Base-by-base conservation (phyloP, 2,797 vertebrate genomes). In the Hippocampus kuda region DNA sequence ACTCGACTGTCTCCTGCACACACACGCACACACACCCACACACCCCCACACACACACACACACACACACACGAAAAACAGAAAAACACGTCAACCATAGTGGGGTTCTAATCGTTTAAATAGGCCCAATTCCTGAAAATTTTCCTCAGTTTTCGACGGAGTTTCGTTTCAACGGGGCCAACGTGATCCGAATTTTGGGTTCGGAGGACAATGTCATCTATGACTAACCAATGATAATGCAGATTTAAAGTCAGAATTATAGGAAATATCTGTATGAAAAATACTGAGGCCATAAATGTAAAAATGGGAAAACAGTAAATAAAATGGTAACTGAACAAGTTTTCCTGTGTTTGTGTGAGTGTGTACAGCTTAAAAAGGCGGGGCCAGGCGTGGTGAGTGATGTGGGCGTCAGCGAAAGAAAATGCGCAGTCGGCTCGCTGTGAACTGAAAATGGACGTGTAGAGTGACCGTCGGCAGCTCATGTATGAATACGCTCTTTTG, bases 1-100 rank as follows among this genome's bases (percentile, higher is more conserved):
- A 98, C 94, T 98, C 96, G 88, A 98, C 96, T 92, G 95, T 98
- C 95, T 98, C 96, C 96, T 98, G 90, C 68, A 85, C 65, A 88
- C 82, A 89, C 75, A 70, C 20, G 56, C 24, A 62, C 0, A 15
- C 68, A 84, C 65, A 88, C 82, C 89, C 75, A 70, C 20, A 63
- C 24, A 62, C 0, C n/a, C n/a, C n/a, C n/a, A 88, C 82, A 89
- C 75, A 70, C 20, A 63, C 24, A 62, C 0, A 15, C 68, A 84
- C 65, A 88, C 82, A 89, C 75, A 70, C 20, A 63, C 24, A 62
- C 0, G 10, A 18, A 57, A 67, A 13, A 66, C 3, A 53, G 16
- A 46, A 1, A 48, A 7, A 67, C 18, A 61, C 10, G 18, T 22
- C 34, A 22, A 62, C 8, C 18, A 62, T 38, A 20, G 18, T 22